These are phyloP conservation scores for Nannoperca obscura DNA, from an alignment of 2,797 vertebrate genomes.

Conservation along the genomic window DNA sequence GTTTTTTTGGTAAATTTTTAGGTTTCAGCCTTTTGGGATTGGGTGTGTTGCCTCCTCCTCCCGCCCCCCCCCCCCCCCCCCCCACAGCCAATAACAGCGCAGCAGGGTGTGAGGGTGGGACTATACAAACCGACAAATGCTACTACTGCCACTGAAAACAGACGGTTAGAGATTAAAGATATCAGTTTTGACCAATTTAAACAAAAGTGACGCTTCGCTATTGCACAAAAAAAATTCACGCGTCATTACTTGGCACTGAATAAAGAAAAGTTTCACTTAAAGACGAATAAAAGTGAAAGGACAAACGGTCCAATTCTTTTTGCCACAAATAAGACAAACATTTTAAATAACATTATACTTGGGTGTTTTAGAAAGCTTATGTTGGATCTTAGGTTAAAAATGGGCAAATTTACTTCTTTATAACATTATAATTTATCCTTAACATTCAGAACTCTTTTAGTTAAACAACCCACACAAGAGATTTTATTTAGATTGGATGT, in stretches of 20 bases:
- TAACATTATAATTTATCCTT: not conserved
- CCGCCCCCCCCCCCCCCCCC: too few species aligned
- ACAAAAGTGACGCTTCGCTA: constrained; percentile 53
- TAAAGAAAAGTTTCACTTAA: constrained; percentile 3
- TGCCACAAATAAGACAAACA: constrained; percentile 1
- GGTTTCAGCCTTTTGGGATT: too few species aligned
- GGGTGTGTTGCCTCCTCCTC: too few species aligned
- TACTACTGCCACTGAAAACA: not conserved
- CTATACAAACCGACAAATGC: too few species aligned
- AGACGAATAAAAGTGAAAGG: constrained; percentile 17
- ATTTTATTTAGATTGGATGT: not conserved
- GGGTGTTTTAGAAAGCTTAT: not conserved
- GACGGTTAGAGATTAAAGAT: not conserved
- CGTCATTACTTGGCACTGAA: constrained; percentile 35
- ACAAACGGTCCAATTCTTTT: not conserved
- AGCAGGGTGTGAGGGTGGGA: too few species aligned
- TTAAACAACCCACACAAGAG: not conserved
- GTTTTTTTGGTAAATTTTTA: too few species aligned
- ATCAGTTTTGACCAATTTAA: constrained; percentile 30
- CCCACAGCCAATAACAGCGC: too few species aligned
- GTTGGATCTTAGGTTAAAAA: constrained; percentile 12
- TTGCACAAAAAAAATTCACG: constrained; percentile 62
- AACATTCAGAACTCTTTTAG: not conserved
- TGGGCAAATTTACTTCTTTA: not conserved
- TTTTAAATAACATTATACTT: constrained; percentile 6